Percentiles rank a stretch among this genome's conserved stretches.
These are phyloP conservation scores for Tiaroga cobitis DNA, from an alignment of 2,797 vertebrate species.

Conservation along the genomic window DNA sequence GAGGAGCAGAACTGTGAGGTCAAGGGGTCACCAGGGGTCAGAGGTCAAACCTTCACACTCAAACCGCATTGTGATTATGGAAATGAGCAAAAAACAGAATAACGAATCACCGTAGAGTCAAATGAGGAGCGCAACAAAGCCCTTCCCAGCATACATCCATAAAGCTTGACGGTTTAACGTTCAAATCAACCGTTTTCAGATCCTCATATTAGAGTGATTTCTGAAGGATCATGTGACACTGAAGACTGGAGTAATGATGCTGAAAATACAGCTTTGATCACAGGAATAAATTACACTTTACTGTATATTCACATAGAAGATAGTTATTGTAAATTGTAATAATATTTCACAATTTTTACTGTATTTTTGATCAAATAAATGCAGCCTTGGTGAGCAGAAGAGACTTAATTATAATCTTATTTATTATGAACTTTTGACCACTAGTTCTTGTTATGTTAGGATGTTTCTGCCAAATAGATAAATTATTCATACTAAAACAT, in stretches of 20 bases:
- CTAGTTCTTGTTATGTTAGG: too few species aligned
- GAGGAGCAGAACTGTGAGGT: slow-evolving; percentile 10
- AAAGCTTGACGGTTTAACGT: not conserved
- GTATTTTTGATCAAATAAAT: not conserved
- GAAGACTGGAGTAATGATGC: slow-evolving; percentile 14
- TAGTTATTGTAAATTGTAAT: accelerated
- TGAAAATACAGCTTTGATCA: not conserved
- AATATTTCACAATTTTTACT: not conserved
- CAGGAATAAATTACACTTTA: not conserved
- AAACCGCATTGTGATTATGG: slow-evolving; percentile 73
- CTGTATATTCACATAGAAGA: not conserved
- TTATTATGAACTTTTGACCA: too few species aligned
- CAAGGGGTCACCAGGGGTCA: slow-evolving; percentile 60
- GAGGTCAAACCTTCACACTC: slow-evolving; percentile 70
- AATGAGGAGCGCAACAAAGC: not conserved
- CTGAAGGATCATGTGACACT: not conserved
- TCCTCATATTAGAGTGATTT: not conserved
- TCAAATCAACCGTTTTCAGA: not conserved
- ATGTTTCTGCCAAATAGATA: too few species aligned
- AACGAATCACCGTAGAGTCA: slow-evolving; percentile 52
- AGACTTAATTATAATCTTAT: not conserved
- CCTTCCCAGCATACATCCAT: not conserved
- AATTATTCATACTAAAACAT: too few species aligned
- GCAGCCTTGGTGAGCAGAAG: not conserved
- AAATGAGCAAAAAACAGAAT: slow-evolving; percentile 63